Conservation (phyloP, 2,888 invertebrate species). For the Megamerina dolium region DNA sequence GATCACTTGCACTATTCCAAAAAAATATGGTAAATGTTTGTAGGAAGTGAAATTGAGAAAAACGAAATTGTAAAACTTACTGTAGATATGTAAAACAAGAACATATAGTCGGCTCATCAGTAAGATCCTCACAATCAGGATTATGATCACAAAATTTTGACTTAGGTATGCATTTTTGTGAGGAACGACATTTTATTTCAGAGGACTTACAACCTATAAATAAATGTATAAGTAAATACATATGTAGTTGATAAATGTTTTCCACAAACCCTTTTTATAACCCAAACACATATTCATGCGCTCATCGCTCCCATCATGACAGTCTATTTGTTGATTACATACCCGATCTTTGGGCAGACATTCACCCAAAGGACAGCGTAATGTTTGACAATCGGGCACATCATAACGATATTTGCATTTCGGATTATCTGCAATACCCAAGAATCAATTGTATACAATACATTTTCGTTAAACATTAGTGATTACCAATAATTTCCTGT, state of each 20-base stretch:
- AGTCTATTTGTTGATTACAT: slow-evolving; percentile 65
- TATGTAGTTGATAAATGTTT: neutral
- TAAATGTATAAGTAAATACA: neutral
- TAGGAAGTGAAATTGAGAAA: no score
- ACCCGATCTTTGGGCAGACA: slow-evolving; percentile 57
- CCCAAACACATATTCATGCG: slow-evolving; percentile 32
- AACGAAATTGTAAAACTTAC: slow-evolving; percentile 23
- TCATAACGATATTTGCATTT: slow-evolving; percentile 30
- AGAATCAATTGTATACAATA: neutral
- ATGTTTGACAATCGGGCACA: slow-evolving; percentile 52
- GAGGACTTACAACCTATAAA: slow-evolving; percentile 57
- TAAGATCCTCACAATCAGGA: slow-evolving; percentile 65
- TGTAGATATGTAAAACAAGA: slow-evolving; percentile 63
- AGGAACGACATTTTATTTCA: slow-evolving; percentile 60
- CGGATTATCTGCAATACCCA: slow-evolving; percentile 31
- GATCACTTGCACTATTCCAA: slow-evolving; percentile 57
- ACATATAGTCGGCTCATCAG: slow-evolving; percentile 63
- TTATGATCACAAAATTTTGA: slow-evolving; percentile 61
- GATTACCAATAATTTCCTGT: slow-evolving; percentile 40
- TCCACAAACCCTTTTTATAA: slow-evolving; percentile 27
- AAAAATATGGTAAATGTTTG: no score
- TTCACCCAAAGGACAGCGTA: slow-evolving; percentile 62
- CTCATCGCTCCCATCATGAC: slow-evolving; percentile 67
- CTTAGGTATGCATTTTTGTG: slow-evolving; percentile 64
- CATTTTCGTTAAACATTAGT: neutral